Evolutionary conservation across 35 echinoderm and acorn worm genomes (phyloP).

Genomic region (Ptychodera flava): DNA sequence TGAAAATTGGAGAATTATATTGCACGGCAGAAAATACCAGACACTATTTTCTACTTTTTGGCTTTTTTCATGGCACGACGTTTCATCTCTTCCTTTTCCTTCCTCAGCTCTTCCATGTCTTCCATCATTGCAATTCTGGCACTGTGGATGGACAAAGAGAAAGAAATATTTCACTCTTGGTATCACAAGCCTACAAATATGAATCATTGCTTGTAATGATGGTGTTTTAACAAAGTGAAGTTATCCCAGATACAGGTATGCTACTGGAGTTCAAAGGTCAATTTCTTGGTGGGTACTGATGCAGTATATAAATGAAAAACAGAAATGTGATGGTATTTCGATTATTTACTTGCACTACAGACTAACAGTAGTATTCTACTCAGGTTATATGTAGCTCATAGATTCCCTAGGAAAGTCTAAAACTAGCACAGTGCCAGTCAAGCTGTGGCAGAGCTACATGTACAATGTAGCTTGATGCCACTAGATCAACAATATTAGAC

Average conservation of each 20-base stretch:
- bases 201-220: not conserved
- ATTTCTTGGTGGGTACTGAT: not conserved
- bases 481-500: too few species aligned
- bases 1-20: too few species aligned
- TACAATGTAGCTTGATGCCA: too few species aligned
- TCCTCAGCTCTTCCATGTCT: slow-evolving; percentile 63
- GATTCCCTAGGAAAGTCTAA: too few species aligned
- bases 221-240: not conserved
- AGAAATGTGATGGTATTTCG: not conserved
- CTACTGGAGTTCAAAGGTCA: not conserved
- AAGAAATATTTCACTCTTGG: not conserved
- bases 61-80: slow-evolving; percentile 20
- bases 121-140: slow-evolving; percentile 49
- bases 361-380: too few species aligned
- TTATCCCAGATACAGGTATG: not conserved
- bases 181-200: not conserved
- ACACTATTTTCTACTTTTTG: slow-evolving; percentile 20
- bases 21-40: too few species aligned
- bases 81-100: slow-evolving; percentile 47
- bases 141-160: slow-evolving; percentile 20
- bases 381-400: too few species aligned
- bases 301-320: not conserved
- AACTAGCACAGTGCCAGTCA: too few species aligned
- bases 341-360: too few species aligned
- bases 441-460: too few species aligned